phyloP scores from a whole-genome alignment of 2,113 vertebrate species.

The Melanostigma gelatinosum region DNA sequence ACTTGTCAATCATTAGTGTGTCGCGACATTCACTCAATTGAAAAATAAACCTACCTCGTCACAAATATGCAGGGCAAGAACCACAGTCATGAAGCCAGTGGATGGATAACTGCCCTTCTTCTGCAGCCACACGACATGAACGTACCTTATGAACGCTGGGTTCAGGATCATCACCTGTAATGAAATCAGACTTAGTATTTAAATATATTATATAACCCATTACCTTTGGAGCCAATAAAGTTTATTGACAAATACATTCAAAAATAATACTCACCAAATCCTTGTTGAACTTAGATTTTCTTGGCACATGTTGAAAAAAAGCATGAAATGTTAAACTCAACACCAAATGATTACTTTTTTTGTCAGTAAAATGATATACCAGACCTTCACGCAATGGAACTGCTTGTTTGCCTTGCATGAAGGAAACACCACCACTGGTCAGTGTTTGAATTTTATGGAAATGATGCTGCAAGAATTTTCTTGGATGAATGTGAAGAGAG shows the following conservation, averaged over 20 bases:
- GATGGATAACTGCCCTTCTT: slow-evolving; percentile 33
- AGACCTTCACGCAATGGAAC: too few species aligned
- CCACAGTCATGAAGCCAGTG: slow-evolving; percentile 61
- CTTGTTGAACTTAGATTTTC: slow-evolving; percentile 51
- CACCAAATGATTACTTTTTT: not conserved
- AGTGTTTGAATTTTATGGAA: not conserved
- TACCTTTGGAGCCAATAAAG: not conserved
- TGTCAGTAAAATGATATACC: too few species aligned
- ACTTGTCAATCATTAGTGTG: not conserved
- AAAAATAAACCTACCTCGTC: slow-evolving; percentile 46
- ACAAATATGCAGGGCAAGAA: slow-evolving; percentile 60
- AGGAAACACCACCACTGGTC: too few species aligned
- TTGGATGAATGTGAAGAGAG: not conserved
- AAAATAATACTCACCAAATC: slow-evolving; percentile 57
- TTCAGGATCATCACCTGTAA: slow-evolving; percentile 62
- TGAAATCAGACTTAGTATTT: not conserved
- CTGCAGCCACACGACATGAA: slow-evolving; percentile 40
- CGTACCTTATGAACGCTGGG: slow-evolving; percentile 64
- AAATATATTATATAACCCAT: not conserved
- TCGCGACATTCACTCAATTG: not conserved
- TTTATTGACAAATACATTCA: not conserved
- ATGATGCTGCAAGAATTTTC: not conserved
- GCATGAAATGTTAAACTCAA: not conserved
- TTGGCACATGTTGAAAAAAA: not conserved
- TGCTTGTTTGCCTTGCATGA: not conserved